Evolutionary conservation across 2,113 vertebrate species (phyloP), one percentile per base, ranked within the genome.

Genomic region (Notothenia rossii): DNA sequence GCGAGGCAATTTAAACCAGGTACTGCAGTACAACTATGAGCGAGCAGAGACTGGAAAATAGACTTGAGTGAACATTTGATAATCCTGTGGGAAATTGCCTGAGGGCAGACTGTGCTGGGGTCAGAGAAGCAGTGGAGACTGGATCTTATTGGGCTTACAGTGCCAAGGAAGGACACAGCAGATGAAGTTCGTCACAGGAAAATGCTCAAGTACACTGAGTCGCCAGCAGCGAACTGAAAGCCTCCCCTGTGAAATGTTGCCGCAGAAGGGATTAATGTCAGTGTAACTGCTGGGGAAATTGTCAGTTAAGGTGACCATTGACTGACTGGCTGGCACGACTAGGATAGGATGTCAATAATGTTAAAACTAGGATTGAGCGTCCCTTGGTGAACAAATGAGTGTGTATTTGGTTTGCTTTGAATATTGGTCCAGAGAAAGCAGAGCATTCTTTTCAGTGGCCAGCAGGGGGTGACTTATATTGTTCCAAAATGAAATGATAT

Each of bases 1-100:
- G 75, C n/a, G 51, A 78, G 45, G 51, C 55, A 51, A 8, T 66
- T 81, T 59, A 18, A 49, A 64, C 5, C 50, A 55, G 64, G 10
- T 64, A 20, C 33, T 76, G 71, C 73, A 46, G 51, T 4, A 29
- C 13, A 46, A 43, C 48, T 25, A 10, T 48, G 53, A 75, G 55
- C 54, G 77, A 74, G 36, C 68, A 10, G 46, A 54, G 61, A 25
- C 43, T 61, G 59, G 15, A 62, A 84, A 81, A 83, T 17, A 70
- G 76, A 64, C 49, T 65, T 49, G 53, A 67, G 75, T 43, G 70
- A 79, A 79, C 54, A 76, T 33, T 59, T 82, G 54, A 48, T 65
- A 62, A 76, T 80, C 79, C 82, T 79, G n/a, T 66, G 78, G 72
- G 84, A 82, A 56, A 65, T 14, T 25, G 64, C 84, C 72, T 0